Percentiles rank a stretch among this genome's conserved stretches.
These are phyloP conservation scores for Paelopatides confundens DNA, from an alignment of 53 echinoderm and acorn worm genomes.

Conservation along the genomic window DNA sequence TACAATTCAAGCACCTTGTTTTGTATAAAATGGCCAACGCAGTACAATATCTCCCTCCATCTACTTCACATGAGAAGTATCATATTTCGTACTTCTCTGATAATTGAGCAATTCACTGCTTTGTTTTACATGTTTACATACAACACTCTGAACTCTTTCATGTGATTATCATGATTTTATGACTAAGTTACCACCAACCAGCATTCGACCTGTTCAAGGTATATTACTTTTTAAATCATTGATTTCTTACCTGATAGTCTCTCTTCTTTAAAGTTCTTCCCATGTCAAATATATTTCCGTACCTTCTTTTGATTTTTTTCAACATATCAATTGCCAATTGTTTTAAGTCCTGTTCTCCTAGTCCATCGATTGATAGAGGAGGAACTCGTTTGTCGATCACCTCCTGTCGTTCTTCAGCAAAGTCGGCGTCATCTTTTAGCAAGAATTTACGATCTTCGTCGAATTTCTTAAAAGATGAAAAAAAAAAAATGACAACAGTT, in stretches of 20 bases:
- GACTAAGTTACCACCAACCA: no score
- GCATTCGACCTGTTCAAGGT: neutral
- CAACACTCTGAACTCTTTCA: no score
- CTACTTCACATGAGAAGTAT: no score
- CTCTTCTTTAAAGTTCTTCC: slow-evolving; percentile 30
- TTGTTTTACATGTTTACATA: no score
- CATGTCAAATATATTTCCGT: slow-evolving; percentile 33
- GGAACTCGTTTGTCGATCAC: slow-evolving; percentile 14
- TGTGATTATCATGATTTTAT: no score
- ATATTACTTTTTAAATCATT: no score
- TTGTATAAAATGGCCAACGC: no score
- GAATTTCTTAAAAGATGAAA: neutral
- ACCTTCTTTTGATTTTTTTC: slow-evolving; percentile 10
- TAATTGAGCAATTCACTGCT: no score
- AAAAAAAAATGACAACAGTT: no score
- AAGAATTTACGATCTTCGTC: slow-evolving; percentile 38
- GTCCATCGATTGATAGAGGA: neutral
- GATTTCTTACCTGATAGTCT: slow-evolving; percentile 36
- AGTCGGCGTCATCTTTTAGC: slow-evolving; percentile 22
- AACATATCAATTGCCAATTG: neutral
- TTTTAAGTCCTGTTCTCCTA: neutral
- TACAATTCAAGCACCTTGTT: no score
- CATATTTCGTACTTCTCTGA: no score
- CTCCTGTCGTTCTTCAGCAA: slow-evolving; percentile 22
- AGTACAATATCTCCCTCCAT: no score